Base-by-base conservation (phyloP, 2,113 vertebrate genomes). In the Leptocoma aspasia region DNA sequence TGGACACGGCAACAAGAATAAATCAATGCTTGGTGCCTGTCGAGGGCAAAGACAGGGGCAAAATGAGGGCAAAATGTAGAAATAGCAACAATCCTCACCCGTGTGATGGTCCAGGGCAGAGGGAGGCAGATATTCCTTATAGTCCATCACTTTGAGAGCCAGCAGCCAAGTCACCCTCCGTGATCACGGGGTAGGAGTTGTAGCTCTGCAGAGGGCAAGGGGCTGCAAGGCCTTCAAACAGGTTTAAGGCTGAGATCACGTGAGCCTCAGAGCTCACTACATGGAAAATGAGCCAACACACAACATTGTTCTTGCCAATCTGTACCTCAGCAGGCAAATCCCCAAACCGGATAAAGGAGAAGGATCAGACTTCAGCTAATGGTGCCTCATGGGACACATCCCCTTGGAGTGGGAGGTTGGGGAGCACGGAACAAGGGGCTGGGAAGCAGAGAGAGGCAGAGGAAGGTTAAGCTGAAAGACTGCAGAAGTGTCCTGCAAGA, bases 131-230 rank as follows among this genome's bases (percentile, higher is more conserved):
- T 49, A 24, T 5, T 54, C 21, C 41, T 72, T 35, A 21, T 0
- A 15, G 11, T 20, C 27, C 37, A 13, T 52, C 27, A 4, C 39
- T 61, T 23, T 11, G 39, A 49, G 50, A 59, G n/a, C 4, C 60
- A 61, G n/a, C 65, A 54, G 33, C 18, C 8, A 1, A 63, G 33
- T 20, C 37, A 39, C 17, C 4, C 54, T 81, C 59, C 0, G 0
- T 18, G 28, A 53, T 9, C 23, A 41, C 28, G 70, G 44, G 16
- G 15, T 8, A 37, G 50, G 64, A 83, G 31, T 4, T 7, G 22
- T 1, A 42, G 60, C 50, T 89, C 85, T 78, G 33, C 73, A 81
- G 54, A 73, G 64, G 68, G 71, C 31, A 64, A 53, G 54, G 54
- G 31, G 19, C 75, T 72, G 44, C 61, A 31, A 60, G 23, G 41